Evolutionary conservation across 2,888 invertebrate species (phyloP).

Genomic region (Geotrupes spiniger): DNA sequence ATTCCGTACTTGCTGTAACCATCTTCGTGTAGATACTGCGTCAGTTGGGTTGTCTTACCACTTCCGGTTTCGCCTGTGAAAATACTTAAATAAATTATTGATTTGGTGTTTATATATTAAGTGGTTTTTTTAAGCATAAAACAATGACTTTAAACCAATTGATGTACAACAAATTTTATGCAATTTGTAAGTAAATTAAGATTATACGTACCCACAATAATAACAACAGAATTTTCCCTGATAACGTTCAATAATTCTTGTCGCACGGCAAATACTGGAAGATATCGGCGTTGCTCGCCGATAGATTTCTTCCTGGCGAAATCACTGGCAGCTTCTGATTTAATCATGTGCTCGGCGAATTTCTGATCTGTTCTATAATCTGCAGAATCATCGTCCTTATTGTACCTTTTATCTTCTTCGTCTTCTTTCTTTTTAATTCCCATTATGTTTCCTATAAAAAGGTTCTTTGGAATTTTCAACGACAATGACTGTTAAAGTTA

Average conservation of each 20-base stretch:
- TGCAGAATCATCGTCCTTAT: constrained; percentile 67
- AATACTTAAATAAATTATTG: no score
- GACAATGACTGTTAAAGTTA: no score
- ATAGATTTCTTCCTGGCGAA: constrained; percentile 86
- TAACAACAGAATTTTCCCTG: constrained; percentile 89
- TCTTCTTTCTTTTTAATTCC: constrained; percentile 84
- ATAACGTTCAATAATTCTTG: constrained; percentile 90
- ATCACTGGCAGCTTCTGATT: constrained; percentile 70
- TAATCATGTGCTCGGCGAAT: constrained; percentile 92
- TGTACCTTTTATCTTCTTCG: constrained; percentile 64
- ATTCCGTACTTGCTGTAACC: constrained; percentile 90
- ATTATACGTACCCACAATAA: constrained; percentile 74
- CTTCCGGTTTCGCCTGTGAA: constrained; percentile 82
- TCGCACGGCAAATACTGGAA: constrained; percentile 94
- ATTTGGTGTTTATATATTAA: neutral
- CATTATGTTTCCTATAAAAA: constrained; percentile 78
- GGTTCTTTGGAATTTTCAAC: neutral
- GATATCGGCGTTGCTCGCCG: constrained; percentile 80
- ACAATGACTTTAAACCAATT: neutral
- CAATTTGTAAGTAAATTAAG: no score
- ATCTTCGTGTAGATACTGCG: constrained; percentile 96
- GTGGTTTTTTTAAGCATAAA: neutral
- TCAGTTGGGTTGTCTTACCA: constrained; percentile 97
- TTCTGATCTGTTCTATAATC: constrained; percentile 93
- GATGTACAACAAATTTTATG: no score